phyloP scores from a whole-genome alignment of 2,888 invertebrate species.

The Ectemnius lituratus region DNA sequence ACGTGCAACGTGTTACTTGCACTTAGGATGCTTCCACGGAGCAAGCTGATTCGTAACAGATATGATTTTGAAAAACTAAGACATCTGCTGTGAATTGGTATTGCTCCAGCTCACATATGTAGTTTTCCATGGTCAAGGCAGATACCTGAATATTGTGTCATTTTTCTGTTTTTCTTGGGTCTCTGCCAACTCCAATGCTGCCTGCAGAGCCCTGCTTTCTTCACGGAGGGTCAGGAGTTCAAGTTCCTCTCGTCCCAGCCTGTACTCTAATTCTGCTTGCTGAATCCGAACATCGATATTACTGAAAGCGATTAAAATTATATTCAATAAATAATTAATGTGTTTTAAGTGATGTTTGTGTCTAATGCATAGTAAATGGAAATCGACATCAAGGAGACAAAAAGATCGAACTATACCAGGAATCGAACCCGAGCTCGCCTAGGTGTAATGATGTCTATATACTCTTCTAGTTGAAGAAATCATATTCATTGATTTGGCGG shows the following conservation, averaged over 20 bases:
- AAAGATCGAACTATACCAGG: too few relatives aligned
- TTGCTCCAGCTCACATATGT: not conserved
- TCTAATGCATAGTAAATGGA: too few relatives aligned
- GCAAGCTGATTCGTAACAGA: too few relatives aligned
- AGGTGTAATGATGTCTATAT: too few relatives aligned
- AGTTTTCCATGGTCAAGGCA: not conserved
- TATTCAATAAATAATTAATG: not conserved
- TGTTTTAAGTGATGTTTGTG: not conserved
- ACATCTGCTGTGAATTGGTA: too few relatives aligned
- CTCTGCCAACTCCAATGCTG: slow-evolving; percentile 84
- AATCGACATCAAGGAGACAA: too few relatives aligned
- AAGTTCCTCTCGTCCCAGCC: slow-evolving; percentile 91
- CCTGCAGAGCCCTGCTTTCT: slow-evolving; percentile 88
- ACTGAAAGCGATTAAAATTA: slow-evolving; percentile 77
- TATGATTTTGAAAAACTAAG: too few relatives aligned
- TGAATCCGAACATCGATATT: slow-evolving; percentile 94
- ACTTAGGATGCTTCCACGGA: not conserved
- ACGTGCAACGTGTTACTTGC: not conserved
- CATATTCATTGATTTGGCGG: too few relatives aligned
- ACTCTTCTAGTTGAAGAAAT: too few relatives aligned
- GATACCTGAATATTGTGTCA: slow-evolving; percentile 82
- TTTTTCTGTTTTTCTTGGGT: slow-evolving; percentile 79
- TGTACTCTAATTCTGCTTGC: slow-evolving; percentile 93
- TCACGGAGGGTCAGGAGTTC: slow-evolving; percentile 91
- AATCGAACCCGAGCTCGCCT: too few relatives aligned